A percentile compares a stretch with the other conserved stretches of the same genome.
phyloP scores from a whole-genome alignment of 2,888 invertebrate genomes.

The Hypolimnas misippus region DNA sequence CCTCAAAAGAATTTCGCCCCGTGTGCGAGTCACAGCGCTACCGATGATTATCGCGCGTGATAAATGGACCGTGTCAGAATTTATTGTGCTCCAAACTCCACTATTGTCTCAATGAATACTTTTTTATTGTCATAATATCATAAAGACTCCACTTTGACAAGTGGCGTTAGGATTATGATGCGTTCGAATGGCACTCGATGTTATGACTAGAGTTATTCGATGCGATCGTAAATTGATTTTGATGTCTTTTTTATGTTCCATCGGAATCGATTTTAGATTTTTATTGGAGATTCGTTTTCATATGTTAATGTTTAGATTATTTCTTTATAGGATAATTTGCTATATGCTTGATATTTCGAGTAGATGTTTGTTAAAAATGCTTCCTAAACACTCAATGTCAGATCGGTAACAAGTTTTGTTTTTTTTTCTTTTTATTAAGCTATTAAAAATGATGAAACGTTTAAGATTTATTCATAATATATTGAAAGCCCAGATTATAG shows the following conservation, averaged over 20 bases:
- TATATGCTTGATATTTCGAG: background rate
- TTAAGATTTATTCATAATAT: conserved; percentile 64
- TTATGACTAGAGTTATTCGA: conserved; percentile 63
- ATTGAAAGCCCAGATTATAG: conserved; percentile 72
- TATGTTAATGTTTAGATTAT: conserved; percentile 74
- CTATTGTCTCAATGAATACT: conserved; percentile 84
- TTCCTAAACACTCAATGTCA: background rate
- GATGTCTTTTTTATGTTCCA: conserved; percentile 72
- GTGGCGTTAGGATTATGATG: conserved; percentile 76
- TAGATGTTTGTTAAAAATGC: conserved; percentile 11
- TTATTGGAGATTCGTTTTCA: conserved; percentile 71
- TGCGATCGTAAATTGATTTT: conserved; percentile 77
- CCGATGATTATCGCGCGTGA: conserved; percentile 78
- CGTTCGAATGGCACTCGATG: conserved; percentile 60
- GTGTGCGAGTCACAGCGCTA: conserved; percentile 55
- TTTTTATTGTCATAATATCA: conserved; percentile 80
- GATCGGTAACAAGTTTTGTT: conserved; percentile 25
- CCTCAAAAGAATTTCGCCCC: conserved; percentile 69
- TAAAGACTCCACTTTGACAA: conserved; percentile 72
- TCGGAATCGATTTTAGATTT: conserved; percentile 74
- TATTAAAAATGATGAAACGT: conserved; percentile 56
- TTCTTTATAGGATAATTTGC: conserved; percentile 49
- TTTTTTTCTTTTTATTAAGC: conserved; percentile 33
- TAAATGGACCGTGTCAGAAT: conserved; percentile 81
- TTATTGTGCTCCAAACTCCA: conserved; percentile 74